Evolutionary conservation across 2,888 invertebrate genomes (phyloP).

Genomic region (Gari tellinella): DNA sequence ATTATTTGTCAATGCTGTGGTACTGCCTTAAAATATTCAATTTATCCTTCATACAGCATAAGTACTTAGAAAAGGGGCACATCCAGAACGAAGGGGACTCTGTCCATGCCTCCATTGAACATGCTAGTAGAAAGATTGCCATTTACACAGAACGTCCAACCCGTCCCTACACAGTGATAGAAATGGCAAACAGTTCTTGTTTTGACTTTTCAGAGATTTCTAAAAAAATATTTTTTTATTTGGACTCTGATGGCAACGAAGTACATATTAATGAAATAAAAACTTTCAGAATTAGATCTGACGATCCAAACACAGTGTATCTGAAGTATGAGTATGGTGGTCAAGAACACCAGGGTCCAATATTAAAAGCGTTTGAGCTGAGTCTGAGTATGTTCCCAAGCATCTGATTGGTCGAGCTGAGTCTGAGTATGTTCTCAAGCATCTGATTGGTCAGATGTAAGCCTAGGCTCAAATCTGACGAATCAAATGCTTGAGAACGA

Average conservation of each 20-base stretch:
- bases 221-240: slow-evolving; percentile 2
- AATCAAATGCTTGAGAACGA: too few species aligned
- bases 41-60: not conserved
- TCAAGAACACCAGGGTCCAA: not conserved
- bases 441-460: too few species aligned
- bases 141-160: slow-evolving; percentile 10
- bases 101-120: slow-evolving; percentile 18
- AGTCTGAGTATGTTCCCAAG: too few species aligned
- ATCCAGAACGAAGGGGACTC: slow-evolving; percentile 17
- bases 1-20: slow-evolving; percentile 15
- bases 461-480: too few species aligned
- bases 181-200: not conserved
- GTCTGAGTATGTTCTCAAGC: too few species aligned
- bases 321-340: slow-evolving; percentile 1
- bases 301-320: not conserved
- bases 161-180: slow-evolving; percentile 17
- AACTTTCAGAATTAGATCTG: slow-evolving; percentile 8
- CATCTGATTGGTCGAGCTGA: too few species aligned
- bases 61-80: slow-evolving; percentile 25
- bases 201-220: slow-evolving; percentile 12
- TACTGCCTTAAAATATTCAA: slow-evolving; percentile 13
- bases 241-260: slow-evolving; percentile 12
- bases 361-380: too few species aligned
- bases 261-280: slow-evolving; percentile 8
- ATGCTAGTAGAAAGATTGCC: slow-evolving; percentile 6